Base-by-base conservation (phyloP, 2,797 vertebrate species). In the Pampus argenteus region DNA sequence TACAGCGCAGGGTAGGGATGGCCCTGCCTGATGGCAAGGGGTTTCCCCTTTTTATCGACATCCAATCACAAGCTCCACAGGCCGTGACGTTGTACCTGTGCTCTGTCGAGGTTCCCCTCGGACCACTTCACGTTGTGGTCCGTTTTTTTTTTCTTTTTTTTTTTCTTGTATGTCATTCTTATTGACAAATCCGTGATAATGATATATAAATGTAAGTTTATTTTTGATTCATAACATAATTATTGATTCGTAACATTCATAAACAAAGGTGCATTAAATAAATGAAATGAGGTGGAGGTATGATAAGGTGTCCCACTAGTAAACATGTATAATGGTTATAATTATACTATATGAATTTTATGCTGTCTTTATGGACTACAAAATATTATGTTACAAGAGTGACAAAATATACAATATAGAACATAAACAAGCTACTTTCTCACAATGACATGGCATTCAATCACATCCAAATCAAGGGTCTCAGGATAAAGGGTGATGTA, bases 1-100 rank as follows among this genome's bases (percentile, higher is more conserved):
- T 64, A 76, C 71, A 71, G 28, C 38, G 75, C 44, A 44, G 52
- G 61, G 61, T 4, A 48, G 70, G 79, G 75, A 76, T 79, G 73
- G 64, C 75, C 83, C 76, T 52, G 44, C 34, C 58, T 36, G 42
- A 40, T 75, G 72, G 66, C 25, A 28, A 72, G 68, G 85, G 85
- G 78, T 86, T 81, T 65, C 58, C 82, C 88, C 77, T 71, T 76
- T 81, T 71, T 64, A 88, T 88, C 73, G 59, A 66, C 80, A 74
- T 49, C 90, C 91, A 93, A 90, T 91, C 85, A 88, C 57, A 78
- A 49, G 40, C 83, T 71, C 45, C 3, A 13, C 49, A 64, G 25
- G 26, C n/a, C 55, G 52, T 91, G 90, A 89, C 88, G 88, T 74
- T 64, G 6, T 6, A 31, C 45, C 28, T 56, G 10, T 47, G 64